Evolutionary conservation across 2,888 invertebrate genomes (phyloP), one percentile per base, ranked within the genome.

Genomic region (Patella pellucida): DNA sequence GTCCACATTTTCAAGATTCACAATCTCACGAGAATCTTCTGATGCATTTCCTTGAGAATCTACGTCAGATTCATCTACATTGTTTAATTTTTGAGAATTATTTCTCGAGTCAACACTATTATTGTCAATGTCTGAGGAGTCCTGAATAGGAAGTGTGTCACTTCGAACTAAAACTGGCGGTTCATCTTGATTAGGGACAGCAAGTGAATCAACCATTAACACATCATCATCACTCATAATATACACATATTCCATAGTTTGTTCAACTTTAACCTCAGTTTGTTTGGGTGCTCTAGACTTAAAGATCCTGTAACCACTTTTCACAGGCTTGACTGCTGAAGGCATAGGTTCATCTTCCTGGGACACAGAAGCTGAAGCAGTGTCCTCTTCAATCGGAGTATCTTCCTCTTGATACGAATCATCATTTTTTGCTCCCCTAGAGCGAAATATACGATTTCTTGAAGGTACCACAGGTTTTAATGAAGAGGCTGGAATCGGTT

Each of bases 221-320:
- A 52, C 19, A 14, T 68, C 68, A 12, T 41, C 41, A 0, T 62
- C 62, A 23, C 19, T 23, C 23, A 62, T 23, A 41, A 41, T 41
- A 41, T 41, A 41, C 41, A 41, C 41, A 41, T 41, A 41, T 23
- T 62, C 62, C 23, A 23, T 23, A 19, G 62, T 19, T 11, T 19
- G 19, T 23, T 62, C 62, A 12, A 62, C 62, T 52, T 68, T 77
- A 50, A 62, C 67, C 68, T 71, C 72, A 41, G 41, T 41, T 1
- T 75, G 68, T 31, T 75, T 74, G 62, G 74, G 74, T 9, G 56
- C 73, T 56, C 80, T 71, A 16, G 82, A 82, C 73, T 82, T 82
- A 73, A 82, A 80, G 68, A 82, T 80, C 71, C 80, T 78, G 52
- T 82, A 82, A 9, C 76, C 74, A 51, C 72, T 76, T 15, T 74